Evolutionary conservation across 2,797 vertebrate genomes (phyloP), one percentile per base, ranked within the genome.

Genomic region (Diplodus sargus): DNA sequence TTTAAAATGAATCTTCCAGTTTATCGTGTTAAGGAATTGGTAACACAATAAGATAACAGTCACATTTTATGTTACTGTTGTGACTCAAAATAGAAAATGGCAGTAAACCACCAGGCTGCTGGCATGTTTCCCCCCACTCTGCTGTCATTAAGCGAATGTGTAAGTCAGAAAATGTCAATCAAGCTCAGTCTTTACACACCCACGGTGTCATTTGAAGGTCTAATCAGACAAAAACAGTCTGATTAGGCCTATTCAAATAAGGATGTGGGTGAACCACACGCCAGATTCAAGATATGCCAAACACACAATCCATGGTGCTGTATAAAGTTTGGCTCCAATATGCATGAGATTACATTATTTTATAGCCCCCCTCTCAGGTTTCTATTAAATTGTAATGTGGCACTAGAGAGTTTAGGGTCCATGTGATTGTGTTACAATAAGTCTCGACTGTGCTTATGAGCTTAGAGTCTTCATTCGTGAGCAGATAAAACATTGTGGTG

Each of bases 101-200:
- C 9, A 4, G 15, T 16, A 15, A 5, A 5, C 28, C 4, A 1
- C 48, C 43, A 34, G 30, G 18, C 5, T 12, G 4, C 13, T 15
- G n/a, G 22, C 30, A 39, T 39, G 4, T 34, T 60, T 14, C 3
- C 34, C 58, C 18, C 18, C 20, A 42, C 4, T 57, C 45, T 47
- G 48, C 59, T 43, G 48, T 53, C 17, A n/a, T 43, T 4, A 8
- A 43, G 16, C 18, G n/a, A 51, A 39, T 25, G 22, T 17, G 5
- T 34, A 20, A 60, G 34, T 48, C 39, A 57, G 5, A 68, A 53
- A 58, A 57, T 53, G 58, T 66, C 75, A 56, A 20, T 57, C 57
- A 42, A 68, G 1, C 43, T 13, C 2, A 1, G 22, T 54, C 5
- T 17, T 15, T 8, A 53, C 14, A 30, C 1, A 0, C 48, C 57